Evolutionary conservation across 2,113 vertebrate species (phyloP).

Genomic region (Hyaena hyaena): DNA sequence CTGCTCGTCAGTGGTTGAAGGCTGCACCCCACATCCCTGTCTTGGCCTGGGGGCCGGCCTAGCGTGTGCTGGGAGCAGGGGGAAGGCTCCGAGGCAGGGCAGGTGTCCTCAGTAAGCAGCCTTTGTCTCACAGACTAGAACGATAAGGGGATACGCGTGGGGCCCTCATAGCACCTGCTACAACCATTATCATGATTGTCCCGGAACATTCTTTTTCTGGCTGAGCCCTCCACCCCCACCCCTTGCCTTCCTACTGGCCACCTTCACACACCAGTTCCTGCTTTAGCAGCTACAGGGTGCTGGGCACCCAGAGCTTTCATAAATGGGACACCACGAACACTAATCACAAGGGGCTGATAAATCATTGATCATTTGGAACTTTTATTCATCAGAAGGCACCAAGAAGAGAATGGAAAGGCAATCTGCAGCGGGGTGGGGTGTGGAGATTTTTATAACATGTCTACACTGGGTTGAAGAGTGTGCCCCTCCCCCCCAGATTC

Average conservation of each 20-base stretch:
- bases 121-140: not conserved
- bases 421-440: not conserved
- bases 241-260: not conserved
- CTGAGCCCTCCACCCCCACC: not conserved
- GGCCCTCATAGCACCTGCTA: too few relatives aligned
- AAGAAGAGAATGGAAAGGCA: not conserved
- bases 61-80: not conserved
- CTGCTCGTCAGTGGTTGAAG: not conserved
- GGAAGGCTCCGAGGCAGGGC: too few relatives aligned
- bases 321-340: not conserved
- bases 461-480: not conserved
- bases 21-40: too few relatives aligned
- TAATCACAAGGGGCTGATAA: not conserved
- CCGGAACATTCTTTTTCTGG: not conserved
- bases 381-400: not conserved
- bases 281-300: not conserved
- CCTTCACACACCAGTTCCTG: not conserved
- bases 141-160: not conserved
- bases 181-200: not conserved
- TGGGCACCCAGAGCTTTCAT: not conserved
- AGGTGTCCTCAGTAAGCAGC: not conserved
- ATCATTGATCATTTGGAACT: not conserved
- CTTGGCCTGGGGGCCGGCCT: not conserved
- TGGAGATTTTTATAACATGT: not conserved
- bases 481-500: not conserved